Base-by-base conservation (phyloP, 2,888 invertebrate species). In the Holacanthella duospinosa region DNA sequence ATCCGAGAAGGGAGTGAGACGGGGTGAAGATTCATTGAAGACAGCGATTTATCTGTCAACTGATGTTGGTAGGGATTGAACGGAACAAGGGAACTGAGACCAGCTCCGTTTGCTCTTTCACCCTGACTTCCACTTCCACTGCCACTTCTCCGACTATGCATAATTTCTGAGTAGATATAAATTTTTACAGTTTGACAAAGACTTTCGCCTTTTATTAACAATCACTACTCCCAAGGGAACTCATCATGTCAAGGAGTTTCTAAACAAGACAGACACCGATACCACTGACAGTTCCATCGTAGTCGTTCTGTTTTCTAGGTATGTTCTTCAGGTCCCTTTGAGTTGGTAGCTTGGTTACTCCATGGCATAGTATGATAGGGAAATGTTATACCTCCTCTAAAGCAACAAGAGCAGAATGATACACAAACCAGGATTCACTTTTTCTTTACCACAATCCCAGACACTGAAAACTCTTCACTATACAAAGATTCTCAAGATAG, bases 21-120 rank as follows among this genome's bases (percentile, higher is more conserved):
- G n/a, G 71, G 71, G 64, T 68, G 67, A 28, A 68, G 66, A 59
- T 67, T 67, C 69, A 68, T 68, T n/a, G 67, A 65, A 59, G 69
- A 67, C 55, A 68, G 62, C 28, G 66, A 65, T 44, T 69, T 66
- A 28, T 69, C 68, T 57, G 61, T 62, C 27, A 66, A 61, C 12
- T 62, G 67, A 29, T 65, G 65, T 60, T 66, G 65, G 63, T 19
- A 24, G 27, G 25, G 56, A 27, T 29, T 19, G 19, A 16, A 6
- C 16, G 36, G 36, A 36, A 36, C 6, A n/a, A n/a, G n/a, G n/a
- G n/a, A n/a, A n/a, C n/a, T n/a, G 56, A 66, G 68, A 57, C 67
- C 69, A 64, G 67, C 68, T 61, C 68, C 67, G 62, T 66, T 66
- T 16, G 62, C 43, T 29, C 61, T 64, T 43, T 60, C 57, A 6